These are phyloP conservation scores for Hydropotes inermis DNA, from an alignment of 2,113 vertebrate species.

Conservation along the genomic window DNA sequence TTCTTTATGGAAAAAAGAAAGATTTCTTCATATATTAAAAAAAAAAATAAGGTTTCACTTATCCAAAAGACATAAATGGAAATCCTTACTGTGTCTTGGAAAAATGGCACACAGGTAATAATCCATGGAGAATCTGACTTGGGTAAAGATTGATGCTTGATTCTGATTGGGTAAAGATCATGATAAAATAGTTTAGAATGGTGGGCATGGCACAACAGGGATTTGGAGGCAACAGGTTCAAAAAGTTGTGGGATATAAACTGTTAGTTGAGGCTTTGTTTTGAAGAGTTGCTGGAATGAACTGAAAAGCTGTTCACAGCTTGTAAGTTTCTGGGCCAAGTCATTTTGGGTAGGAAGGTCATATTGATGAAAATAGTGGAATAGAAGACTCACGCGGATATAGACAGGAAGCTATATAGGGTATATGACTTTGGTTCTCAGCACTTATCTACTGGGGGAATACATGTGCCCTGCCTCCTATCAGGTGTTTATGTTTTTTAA, in stretches of 20 bases:
- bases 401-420: background rate
- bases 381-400: background rate
- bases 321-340: background rate
- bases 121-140: background rate
- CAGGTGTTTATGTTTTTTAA: background rate
- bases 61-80: background rate
- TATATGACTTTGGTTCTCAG: background rate
- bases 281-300: conserved; percentile 14
- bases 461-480: background rate
- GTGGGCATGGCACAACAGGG: background rate
- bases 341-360: background rate
- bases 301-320: background rate
- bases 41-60: background rate
- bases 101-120: background rate
- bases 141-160: background rate
- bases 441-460: background rate
- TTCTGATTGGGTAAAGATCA: background rate
- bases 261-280: background rate
- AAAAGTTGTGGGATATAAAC: background rate
- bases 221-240: background rate
- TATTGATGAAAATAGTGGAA: background rate
- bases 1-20: background rate
- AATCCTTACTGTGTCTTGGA: background rate
- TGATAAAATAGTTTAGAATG: background rate
- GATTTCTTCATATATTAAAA: background rate